These are phyloP conservation scores for Aplidium turbinatum DNA, from an alignment of 23 tunicate species.

Conservation along the genomic window DNA sequence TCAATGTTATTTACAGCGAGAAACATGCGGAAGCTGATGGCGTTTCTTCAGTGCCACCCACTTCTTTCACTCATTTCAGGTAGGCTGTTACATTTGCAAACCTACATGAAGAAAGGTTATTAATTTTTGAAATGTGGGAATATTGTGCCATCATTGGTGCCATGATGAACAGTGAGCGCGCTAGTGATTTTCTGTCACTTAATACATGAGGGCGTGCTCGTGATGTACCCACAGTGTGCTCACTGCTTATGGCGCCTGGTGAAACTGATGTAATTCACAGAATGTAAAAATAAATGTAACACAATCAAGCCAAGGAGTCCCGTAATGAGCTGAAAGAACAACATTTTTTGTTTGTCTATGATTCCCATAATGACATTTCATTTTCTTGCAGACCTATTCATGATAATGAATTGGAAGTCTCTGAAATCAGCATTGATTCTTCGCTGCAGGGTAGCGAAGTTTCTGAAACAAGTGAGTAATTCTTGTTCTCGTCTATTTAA, in stretches of 20 bases:
- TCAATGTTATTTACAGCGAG: conserved; percentile 84
- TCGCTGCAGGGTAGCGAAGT: background rate
- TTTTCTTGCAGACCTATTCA: conserved; percentile 33
- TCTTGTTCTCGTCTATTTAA: no score
- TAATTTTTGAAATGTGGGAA: background rate
- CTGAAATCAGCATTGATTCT: conserved; percentile 9
- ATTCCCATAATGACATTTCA: background rate
- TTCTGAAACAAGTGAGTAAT: conserved; percentile 1
- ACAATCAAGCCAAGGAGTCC: no score
- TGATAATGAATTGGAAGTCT: conserved; percentile 18
- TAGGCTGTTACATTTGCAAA: conserved; percentile 7
- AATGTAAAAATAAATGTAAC: no score
- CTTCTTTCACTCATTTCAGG: conserved; percentile 85
- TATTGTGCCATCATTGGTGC: background rate
- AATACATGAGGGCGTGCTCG: no score
- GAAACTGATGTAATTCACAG: background rate
- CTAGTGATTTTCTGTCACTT: no score
- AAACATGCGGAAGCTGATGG: conserved; percentile 32
- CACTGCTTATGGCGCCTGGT: no score
- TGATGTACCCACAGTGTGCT: no score
- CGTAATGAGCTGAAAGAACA: no score
- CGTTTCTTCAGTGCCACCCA: conserved; percentile 39
- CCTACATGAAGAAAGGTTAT: no score
- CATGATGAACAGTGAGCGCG: background rate
- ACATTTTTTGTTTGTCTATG: background rate